These are phyloP conservation scores for Aselliscus stoliczkanus DNA, from an alignment of 2,797 vertebrate species.

Conservation along the genomic window DNA sequence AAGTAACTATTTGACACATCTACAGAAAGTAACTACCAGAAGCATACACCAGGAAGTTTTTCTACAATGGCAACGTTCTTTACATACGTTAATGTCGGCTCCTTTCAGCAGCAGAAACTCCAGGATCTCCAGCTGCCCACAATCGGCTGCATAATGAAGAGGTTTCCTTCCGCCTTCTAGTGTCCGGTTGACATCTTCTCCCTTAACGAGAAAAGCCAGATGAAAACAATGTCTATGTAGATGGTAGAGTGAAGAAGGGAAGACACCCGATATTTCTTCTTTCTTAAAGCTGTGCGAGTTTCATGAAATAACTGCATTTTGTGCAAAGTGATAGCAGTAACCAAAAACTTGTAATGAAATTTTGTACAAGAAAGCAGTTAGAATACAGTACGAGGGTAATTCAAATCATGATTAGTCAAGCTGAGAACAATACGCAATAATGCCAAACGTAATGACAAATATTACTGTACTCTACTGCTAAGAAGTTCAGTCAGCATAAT, in stretches of 20 bases:
- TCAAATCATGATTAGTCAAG: neutral
- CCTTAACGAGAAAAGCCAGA: constrained; percentile 79
- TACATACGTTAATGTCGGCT: constrained; percentile 94
- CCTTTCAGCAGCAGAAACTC: constrained; percentile 93
- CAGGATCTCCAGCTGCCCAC: constrained; percentile 90
- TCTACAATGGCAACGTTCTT: neutral
- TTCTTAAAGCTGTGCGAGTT: constrained; percentile 16
- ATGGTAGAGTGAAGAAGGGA: neutral
- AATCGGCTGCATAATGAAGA: constrained; percentile 94
- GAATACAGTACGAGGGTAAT: neutral
- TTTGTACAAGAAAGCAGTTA: neutral
- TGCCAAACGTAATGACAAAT: neutral
- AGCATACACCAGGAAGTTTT: neutral
- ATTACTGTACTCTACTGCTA: neutral
- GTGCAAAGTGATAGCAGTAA: neutral
- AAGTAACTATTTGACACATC: neutral
- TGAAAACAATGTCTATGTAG: neutral
- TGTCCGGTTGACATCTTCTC: constrained; percentile 92
- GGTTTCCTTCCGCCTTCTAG: constrained; percentile 92
- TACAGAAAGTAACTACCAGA: neutral
- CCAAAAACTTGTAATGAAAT: constrained; percentile 35
- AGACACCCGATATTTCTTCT: neutral
- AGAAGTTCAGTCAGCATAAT: neutral
- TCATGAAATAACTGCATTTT: constrained; percentile 17
- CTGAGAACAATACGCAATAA: neutral